phyloP scores from a whole-genome alignment of 2,888 invertebrate genomes.

The Bombylius major region DNA sequence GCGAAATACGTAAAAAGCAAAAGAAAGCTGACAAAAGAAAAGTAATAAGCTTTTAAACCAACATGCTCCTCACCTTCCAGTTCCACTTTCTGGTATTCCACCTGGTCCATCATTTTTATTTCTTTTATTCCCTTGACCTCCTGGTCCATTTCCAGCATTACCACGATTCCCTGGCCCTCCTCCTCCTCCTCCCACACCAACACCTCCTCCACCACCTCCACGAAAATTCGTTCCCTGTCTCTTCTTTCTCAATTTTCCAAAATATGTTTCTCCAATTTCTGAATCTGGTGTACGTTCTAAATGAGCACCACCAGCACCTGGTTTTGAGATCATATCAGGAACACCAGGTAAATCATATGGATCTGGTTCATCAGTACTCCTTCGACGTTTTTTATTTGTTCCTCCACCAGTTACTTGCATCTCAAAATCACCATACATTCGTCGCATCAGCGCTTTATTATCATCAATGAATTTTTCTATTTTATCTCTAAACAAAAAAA shows the following conservation, averaged over 20 bases:
- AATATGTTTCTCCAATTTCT: conserved; percentile 40
- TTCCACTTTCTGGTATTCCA: conserved; percentile 12
- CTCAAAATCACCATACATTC: conserved; percentile 87
- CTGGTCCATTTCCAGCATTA: not conserved
- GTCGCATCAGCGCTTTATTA: conserved; percentile 82
- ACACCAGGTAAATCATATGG: conserved; percentile 39
- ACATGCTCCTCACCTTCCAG: conserved; percentile 22
- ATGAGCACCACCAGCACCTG: conserved; percentile 30
- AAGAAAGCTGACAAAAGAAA: too few species aligned
- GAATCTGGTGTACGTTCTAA: conserved; percentile 31
- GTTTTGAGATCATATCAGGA: conserved; percentile 42
- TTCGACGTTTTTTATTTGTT: conserved; percentile 28
- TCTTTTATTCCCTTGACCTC: conserved; percentile 7
- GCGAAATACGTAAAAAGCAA: too few species aligned
- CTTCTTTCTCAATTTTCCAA: conserved; percentile 41
- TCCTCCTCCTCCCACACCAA: not conserved
- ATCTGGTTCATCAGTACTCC: conserved; percentile 34
- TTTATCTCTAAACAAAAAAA: conserved; percentile 54
- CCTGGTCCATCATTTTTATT: conserved; percentile 3
- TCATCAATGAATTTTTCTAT: conserved; percentile 89
- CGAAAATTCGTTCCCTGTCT: conserved; percentile 38
- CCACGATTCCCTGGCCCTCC: conserved; percentile 4
- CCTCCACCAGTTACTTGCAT: conserved; percentile 44
- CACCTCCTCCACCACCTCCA: conserved; percentile 32
- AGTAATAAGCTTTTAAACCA: too few species aligned